phyloP scores from a whole-genome alignment of 2,888 invertebrate species.

The Crepidodera aurea region DNA sequence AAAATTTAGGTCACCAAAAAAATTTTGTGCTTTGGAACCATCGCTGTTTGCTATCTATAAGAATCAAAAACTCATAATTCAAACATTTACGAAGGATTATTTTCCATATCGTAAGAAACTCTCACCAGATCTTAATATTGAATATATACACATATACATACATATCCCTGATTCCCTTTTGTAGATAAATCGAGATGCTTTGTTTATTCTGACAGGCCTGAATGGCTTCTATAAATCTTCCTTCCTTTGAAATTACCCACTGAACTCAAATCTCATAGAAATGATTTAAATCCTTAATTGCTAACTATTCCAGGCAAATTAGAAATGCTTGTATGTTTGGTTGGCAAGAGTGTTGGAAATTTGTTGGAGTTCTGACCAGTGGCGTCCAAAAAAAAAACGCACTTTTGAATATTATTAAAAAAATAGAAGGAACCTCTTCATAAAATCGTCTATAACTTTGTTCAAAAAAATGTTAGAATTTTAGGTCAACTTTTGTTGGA shows the following conservation, averaged over 20 bases:
- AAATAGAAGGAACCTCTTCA: too few species aligned
- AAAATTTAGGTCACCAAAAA: too few species aligned
- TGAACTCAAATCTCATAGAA: conserved; percentile 24
- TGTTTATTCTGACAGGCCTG: conserved; percentile 25
- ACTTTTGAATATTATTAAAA: too few species aligned
- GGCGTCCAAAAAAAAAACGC: too few species aligned
- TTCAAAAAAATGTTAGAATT: too few species aligned
- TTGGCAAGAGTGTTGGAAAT: conserved; percentile 14
- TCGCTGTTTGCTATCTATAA: too few species aligned
- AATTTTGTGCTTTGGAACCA: too few species aligned
- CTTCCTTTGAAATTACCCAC: conserved; percentile 27
- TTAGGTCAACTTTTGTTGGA: too few species aligned
- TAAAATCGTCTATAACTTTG: too few species aligned
- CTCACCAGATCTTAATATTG: conserved; percentile 10
- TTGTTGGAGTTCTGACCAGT: conserved; percentile 6
- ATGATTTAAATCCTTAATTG: conserved; percentile 30
- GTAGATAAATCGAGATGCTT: conserved; percentile 26
- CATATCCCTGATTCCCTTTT: conserved; percentile 9
- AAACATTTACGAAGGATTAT: too few species aligned
- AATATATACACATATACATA: conserved; percentile 11
- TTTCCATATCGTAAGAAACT: neutral
- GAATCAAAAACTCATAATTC: too few species aligned
- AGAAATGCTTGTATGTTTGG: conserved; percentile 15
- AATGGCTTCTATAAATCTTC: conserved; percentile 27
- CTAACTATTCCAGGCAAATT: conserved; percentile 24